phyloP scores from a whole-genome alignment of 2,113 vertebrate species.

The Plectropomus leopardus region DNA sequence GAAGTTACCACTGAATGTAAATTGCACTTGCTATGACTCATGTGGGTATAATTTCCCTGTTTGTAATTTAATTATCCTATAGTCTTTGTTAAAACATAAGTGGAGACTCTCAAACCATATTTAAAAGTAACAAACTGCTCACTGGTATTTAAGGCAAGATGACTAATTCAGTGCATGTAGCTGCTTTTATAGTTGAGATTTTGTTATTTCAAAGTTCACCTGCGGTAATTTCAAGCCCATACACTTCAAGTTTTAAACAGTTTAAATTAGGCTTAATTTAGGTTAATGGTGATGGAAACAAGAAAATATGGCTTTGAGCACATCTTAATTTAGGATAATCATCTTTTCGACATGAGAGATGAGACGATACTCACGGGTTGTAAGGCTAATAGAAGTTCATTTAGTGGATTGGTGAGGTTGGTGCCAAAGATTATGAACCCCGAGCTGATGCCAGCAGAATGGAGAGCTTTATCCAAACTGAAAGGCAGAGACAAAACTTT shows the following conservation, averaged over 20 bases:
- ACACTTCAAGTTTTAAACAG: slow-evolving; percentile 17
- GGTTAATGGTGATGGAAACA: slow-evolving; percentile 51
- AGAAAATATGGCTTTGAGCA: slow-evolving; percentile 53
- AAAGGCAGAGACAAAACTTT: slow-evolving; percentile 40
- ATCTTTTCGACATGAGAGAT: slow-evolving; percentile 38
- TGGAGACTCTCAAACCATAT: not conserved
- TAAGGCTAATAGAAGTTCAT: slow-evolving; percentile 93
- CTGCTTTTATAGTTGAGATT: not conserved
- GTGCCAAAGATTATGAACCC: slow-evolving; percentile 97
- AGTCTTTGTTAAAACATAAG: slow-evolving; percentile 13
- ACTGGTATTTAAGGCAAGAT: slow-evolving; percentile 4
- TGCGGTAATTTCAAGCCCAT: not conserved
- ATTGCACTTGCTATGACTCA: not conserved
- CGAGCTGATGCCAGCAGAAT: slow-evolving; percentile 95
- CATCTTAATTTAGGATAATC: slow-evolving; percentile 63
- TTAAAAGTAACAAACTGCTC: not conserved
- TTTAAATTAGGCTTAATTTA: slow-evolving; percentile 33
- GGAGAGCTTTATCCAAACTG: slow-evolving; percentile 90
- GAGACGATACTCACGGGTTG: slow-evolving; percentile 91
- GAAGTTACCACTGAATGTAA: not conserved
- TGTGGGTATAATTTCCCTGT: not conserved
- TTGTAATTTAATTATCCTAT: not conserved
- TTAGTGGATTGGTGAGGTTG: slow-evolving; percentile 96
- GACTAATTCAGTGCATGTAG: not conserved
- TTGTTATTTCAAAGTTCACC: not conserved